Conservation (phyloP, 2,113 vertebrate species). For the Panurus biarmicus region DNA sequence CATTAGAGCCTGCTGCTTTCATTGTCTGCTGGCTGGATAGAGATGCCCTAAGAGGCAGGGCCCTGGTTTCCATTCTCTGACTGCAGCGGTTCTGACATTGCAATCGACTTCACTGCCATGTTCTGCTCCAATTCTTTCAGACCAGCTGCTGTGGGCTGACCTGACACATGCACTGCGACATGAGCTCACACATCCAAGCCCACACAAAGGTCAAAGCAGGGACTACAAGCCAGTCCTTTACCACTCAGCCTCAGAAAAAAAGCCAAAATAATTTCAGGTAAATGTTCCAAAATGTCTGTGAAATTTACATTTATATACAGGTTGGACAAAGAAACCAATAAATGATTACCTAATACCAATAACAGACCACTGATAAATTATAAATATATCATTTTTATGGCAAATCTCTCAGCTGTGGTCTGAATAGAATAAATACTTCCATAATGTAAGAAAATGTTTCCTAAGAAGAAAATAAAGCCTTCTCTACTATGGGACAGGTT, state of each 20-base stretch:
- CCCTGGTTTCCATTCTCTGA: neutral
- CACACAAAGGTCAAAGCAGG: neutral
- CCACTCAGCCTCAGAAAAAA: neutral
- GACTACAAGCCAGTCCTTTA: neutral
- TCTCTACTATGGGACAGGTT: neutral
- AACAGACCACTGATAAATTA: neutral
- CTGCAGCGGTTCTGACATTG: neutral
- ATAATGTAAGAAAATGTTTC: neutral
- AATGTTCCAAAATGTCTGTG: neutral
- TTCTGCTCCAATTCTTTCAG: neutral
- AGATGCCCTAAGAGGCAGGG: neutral
- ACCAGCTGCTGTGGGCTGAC: neutral
- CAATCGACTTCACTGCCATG: neutral
- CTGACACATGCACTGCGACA: neutral
- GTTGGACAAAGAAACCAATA: neutral
- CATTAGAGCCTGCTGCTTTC: conserved; percentile 10
- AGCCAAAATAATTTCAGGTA: neutral
- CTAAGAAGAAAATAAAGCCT: neutral
- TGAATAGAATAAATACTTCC: neutral
- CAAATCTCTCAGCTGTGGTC: neutral
- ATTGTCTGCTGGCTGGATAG: neutral
- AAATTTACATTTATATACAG: neutral
- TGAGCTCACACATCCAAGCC: neutral
- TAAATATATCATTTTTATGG: neutral
- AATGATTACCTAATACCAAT: neutral